Evolutionary conservation across 1,140 invertebrate species (phyloP), one percentile per base, ranked within the genome.

Genomic region (Plodia interpunctella): DNA sequence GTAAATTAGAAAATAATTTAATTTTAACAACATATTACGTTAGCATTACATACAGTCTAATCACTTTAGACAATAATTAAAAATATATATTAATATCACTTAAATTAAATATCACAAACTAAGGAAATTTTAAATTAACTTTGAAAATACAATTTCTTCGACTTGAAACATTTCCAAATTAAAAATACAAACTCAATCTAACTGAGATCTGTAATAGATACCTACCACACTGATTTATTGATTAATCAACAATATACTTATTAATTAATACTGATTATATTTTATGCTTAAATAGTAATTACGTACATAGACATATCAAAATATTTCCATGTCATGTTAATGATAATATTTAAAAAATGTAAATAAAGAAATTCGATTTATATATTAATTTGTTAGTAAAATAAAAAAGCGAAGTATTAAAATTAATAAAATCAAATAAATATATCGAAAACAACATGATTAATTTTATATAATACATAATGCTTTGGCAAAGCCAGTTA

Each of bases 1-100:
- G 77, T 69, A 60, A 62, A 60, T 68, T 60, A 62, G 61, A 35
- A 60, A 44, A 52, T 56, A 49, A 65, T 58, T 52, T 49, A 62
- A 58, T 58, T 61, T 52, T 58, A 63, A 35, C 55, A 65, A 55
- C 53, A 60, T 60, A 32, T 9, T 32, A 32, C 30, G 1, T 10
- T 6, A 32, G 4, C 10, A 10, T 32, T 25, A 25, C 21, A 25
- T 25, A 25, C 18, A 1, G 10, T 20, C 20, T 20, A 51, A 51
- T 19, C 15, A n/a, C 19, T 21, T 1, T 51, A 20, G 9, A 51
- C 1, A 51, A 51, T 9, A 25, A 51, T 17, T 51, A n/a, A n/a
- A n/a, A n/a, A n/a, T n/a, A n/a, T n/a, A 51, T 20, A 21, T 20
- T 20, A 51, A 51, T 51, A 21, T 44, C 38, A 44, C 38, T 44